Evolutionary conservation across 2,888 invertebrate species (phyloP).

Genomic region (Tetragonula carbonaria): DNA sequence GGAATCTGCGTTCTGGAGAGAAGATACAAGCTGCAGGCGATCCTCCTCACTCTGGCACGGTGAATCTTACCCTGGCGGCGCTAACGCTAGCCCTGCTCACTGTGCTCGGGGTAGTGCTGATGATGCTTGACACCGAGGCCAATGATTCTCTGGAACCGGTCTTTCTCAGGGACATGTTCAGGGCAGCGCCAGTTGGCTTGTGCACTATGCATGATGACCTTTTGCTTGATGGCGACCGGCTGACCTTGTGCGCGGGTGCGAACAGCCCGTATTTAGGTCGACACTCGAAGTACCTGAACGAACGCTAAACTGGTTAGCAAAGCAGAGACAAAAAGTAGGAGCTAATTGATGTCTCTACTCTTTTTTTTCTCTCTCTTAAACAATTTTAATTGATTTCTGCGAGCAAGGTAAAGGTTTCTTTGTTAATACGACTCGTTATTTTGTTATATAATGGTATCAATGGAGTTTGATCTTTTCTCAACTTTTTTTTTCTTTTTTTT

Average conservation of each 20-base stretch:
- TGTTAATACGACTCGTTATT: background rate
- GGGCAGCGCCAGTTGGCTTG: slow-evolving; percentile 86
- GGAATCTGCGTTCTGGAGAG: slow-evolving; percentile 45
- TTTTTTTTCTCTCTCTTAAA: background rate
- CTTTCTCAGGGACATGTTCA: slow-evolving; percentile 86
- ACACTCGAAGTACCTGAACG: slow-evolving; percentile 95
- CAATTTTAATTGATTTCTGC: too few species aligned
- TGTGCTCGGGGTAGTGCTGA: slow-evolving; percentile 83
- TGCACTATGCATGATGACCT: slow-evolving; percentile 88
- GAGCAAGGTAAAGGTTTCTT: background rate
- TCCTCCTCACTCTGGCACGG: slow-evolving; percentile 75
- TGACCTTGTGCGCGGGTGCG: slow-evolving; percentile 95
- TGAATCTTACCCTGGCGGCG: slow-evolving; percentile 90
- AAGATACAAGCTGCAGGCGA: slow-evolving; percentile 52
- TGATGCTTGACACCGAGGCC: slow-evolving; percentile 85
- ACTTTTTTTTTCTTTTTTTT: background rate
- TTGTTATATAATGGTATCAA: background rate
- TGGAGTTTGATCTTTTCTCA: background rate
- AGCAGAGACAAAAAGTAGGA: slow-evolving; percentile 52
- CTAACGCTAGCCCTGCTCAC: slow-evolving; percentile 84
- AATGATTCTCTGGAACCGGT: slow-evolving; percentile 94
- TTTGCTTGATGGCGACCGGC: slow-evolving; percentile 91
- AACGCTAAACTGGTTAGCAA: slow-evolving; percentile 43
- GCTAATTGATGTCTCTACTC: background rate
- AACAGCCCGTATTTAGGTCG: slow-evolving; percentile 96